Evolutionary conservation across 2,888 invertebrate genomes (phyloP).

Genomic region (Automeris io): DNA sequence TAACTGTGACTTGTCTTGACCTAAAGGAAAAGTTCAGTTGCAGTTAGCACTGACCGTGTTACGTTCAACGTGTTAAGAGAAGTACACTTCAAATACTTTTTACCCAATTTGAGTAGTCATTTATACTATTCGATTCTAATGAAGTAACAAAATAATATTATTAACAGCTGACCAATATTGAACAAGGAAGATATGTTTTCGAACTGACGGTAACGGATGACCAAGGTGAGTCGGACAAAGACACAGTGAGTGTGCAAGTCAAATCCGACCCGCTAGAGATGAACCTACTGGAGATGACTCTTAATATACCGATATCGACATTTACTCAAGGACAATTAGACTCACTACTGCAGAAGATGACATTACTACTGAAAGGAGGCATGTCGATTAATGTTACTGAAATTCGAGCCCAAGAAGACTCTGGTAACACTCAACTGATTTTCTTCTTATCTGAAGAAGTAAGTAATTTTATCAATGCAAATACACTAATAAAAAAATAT

Average conservation of each 20-base stretch:
- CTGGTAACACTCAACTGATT: constrained; percentile 80
- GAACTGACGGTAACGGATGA: constrained; percentile 93
- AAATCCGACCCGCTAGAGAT: constrained; percentile 85
- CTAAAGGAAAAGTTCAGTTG: no score
- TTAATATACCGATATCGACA: constrained; percentile 82
- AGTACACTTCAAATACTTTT: no score
- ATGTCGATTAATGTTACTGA: constrained; percentile 79
- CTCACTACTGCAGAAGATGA: constrained; percentile 87
- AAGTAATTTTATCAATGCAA: constrained; percentile 27
- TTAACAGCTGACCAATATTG: constrained; percentile 85
- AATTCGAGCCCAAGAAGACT: constrained; percentile 76
- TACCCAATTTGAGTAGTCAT: no score
- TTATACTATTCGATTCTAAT: no score
- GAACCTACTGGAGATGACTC: constrained; percentile 87
- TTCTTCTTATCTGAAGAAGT: constrained; percentile 81
- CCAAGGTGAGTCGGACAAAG: constrained; percentile 88
- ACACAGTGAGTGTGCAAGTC: constrained; percentile 89
- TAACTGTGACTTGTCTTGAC: no score
- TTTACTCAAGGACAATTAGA: constrained; percentile 80
- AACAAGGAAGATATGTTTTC: constrained; percentile 92
- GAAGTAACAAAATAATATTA: no score
- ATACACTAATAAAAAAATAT: no score
- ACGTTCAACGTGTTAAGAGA: no score
- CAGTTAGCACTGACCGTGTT: no score
- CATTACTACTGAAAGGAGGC: constrained; percentile 86